A percentile compares a stretch with the other conserved stretches of the same genome.
Conservation (phyloP, 2,888 invertebrate species). For the Entomobrya proxima region DNA sequence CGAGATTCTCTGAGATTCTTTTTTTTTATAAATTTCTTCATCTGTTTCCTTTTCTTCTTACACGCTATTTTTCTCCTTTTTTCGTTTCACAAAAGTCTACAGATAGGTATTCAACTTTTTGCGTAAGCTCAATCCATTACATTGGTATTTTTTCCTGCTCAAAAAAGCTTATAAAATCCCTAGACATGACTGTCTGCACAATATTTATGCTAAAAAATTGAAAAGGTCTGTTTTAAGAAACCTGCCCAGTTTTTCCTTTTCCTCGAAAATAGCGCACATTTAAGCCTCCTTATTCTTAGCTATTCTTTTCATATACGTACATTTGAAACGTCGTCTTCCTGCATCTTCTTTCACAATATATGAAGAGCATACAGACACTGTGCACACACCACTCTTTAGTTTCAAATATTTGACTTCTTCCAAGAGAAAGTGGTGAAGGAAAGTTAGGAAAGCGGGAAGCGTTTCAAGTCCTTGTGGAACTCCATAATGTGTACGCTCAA, state of each 20-base stretch:
- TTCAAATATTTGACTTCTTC: conserved; percentile 51
- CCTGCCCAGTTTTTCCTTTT: not conserved
- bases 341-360: conserved; percentile 19
- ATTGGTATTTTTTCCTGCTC: conserved; percentile 10
- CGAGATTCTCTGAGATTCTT: conserved; percentile 40
- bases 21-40: not conserved
- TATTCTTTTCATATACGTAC: not conserved
- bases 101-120: conserved; percentile 20
- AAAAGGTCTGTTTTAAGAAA: conserved; percentile 31
- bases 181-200: conserved; percentile 48
- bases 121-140: not conserved
- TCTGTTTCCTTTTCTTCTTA: not conserved
- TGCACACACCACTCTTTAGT: conserved; percentile 16
- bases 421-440: not conserved
- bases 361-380: not conserved
- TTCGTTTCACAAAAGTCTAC: not conserved
- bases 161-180: conserved; percentile 50
- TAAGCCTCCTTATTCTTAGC: not conserved
- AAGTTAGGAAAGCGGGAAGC: conserved; percentile 27
- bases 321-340: not conserved
- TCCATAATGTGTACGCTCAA: conserved; percentile 30
- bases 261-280: not conserved
- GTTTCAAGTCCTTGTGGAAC: conserved; percentile 33
- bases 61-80: not conserved
- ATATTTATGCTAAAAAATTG: conserved; percentile 47